Percentiles rank a stretch among this genome's conserved stretches.
Evolutionary conservation across 2,888 invertebrate species (phyloP).

Genomic region (Teinopalpus imperialis): DNA sequence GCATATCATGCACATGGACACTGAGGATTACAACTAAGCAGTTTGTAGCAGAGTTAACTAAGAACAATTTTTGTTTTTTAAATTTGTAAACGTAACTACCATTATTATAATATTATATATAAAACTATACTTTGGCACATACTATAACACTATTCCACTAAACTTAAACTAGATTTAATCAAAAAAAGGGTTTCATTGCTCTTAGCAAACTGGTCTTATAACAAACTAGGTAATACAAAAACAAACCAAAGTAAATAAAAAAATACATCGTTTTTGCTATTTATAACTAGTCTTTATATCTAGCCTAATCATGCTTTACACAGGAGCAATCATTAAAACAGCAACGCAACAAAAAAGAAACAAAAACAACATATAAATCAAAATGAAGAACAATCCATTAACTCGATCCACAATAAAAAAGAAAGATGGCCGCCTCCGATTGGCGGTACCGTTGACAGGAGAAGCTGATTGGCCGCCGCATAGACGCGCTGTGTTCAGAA

Average conservation of each 20-base stretch:
- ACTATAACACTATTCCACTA: too few species aligned
- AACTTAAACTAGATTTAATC: too few species aligned
- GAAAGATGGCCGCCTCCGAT: conserved; percentile 51
- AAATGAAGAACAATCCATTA: conserved; percentile 80
- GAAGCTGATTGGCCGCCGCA: conserved; percentile 59
- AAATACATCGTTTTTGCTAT: not conserved
- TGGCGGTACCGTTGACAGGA: conserved; percentile 60
- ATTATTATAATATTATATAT: too few species aligned
- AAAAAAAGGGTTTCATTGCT: too few species aligned
- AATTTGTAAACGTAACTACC: too few species aligned
- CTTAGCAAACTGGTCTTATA: too few species aligned
- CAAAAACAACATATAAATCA: conserved; percentile 67
- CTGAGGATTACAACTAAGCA: conserved; percentile 16
- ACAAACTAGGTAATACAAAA: too few species aligned
- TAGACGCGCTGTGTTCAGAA: conserved; percentile 65
- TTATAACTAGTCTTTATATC: not conserved
- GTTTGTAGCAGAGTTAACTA: conserved; percentile 11
- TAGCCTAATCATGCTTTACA: conserved; percentile 25
- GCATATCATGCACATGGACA: conserved; percentile 38
- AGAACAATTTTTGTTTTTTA: conserved; percentile 17
- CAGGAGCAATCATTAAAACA: conserved; percentile 27
- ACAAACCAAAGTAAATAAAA: not conserved
- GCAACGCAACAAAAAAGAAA: conserved; percentile 34
- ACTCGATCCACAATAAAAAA: conserved; percentile 70
- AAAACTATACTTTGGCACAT: too few species aligned